Conservation (phyloP, 2,888 invertebrate species). For the Netelia inedita region DNA sequence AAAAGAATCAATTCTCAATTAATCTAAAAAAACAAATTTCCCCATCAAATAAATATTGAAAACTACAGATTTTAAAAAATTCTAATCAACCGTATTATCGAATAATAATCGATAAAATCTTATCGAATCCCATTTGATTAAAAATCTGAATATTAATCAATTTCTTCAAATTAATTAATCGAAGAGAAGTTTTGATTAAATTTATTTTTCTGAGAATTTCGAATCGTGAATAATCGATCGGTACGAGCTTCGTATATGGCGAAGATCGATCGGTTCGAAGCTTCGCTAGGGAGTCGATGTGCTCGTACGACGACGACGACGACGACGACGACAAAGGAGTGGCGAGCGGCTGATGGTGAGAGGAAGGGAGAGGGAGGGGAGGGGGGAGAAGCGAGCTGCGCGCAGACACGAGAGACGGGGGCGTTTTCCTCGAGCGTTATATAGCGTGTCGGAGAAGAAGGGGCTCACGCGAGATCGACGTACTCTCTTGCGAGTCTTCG, state of each 20-base stretch:
- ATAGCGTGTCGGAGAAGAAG: conserved; percentile 51
- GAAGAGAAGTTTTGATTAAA: too few relatives aligned
- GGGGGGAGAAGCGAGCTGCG: conserved; percentile 19
- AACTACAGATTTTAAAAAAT: too few relatives aligned
- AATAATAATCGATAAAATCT: too few relatives aligned
- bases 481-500: conserved; percentile 17
- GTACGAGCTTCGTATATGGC: conserved; percentile 25
- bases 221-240: conserved; percentile 60
- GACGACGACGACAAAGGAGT: conserved; percentile 7
- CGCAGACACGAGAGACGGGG: conserved; percentile 57
- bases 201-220: neutral
- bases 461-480: conserved; percentile 49
- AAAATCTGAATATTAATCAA: neutral
- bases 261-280: conserved; percentile 47
- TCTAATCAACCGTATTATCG: too few relatives aligned
- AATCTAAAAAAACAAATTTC: too few relatives aligned
- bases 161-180: neutral
- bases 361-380: neutral
- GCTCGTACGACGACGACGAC: conserved; percentile 41
- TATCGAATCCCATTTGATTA: too few relatives aligned
- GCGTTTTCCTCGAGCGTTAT: conserved; percentile 63
- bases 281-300: conserved; percentile 44
- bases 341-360: neutral
- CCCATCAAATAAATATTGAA: too few relatives aligned
- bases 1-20: too few relatives aligned